Percentiles rank a stretch among this genome's conserved stretches.
Evolutionary conservation across 1,140 invertebrate species (phyloP).

Genomic region (Leptestheria dahalacensis): DNA sequence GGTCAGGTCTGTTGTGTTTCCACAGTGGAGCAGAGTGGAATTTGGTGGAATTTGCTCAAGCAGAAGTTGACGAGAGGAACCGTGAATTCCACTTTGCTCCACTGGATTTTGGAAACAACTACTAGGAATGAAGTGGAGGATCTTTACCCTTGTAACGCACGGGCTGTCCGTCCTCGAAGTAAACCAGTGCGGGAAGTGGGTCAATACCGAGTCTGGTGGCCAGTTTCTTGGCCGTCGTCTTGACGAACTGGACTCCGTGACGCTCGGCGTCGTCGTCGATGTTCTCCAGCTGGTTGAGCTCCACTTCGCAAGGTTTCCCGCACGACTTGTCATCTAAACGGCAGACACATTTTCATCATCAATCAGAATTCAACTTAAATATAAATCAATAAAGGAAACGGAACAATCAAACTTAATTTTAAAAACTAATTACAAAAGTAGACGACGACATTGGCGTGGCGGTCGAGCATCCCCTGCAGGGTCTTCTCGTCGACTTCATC

Average conservation of each 20-base stretch:
- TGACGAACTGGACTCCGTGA: conserved; percentile 76
- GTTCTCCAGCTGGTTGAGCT: conserved; percentile 76
- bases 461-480: conserved; percentile 69
- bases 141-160: conserved; percentile 90
- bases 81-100: too few species aligned
- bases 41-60: too few species aligned
- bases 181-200: conserved; percentile 74
- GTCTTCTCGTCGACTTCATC: conserved; percentile 83
- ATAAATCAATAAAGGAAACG: background rate
- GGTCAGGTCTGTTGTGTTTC: too few species aligned
- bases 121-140: too few species aligned
- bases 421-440: conserved; percentile 64
- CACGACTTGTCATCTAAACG: conserved; percentile 56
- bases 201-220: conserved; percentile 76
- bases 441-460: conserved; percentile 78
- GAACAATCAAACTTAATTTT: conserved; percentile 8
- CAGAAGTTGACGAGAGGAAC: too few species aligned
- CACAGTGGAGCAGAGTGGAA: too few species aligned
- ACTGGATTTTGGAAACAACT: too few species aligned
- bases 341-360: conserved; percentile 13
- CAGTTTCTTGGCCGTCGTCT: conserved; percentile 73
- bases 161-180: conserved; percentile 81
- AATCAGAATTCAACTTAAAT: background rate
- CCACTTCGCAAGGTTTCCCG: conserved; percentile 60
- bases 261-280: conserved; percentile 84